phyloP scores from a whole-genome alignment of 2,113 vertebrate species.

The Oenanthe melanoleuca region DNA sequence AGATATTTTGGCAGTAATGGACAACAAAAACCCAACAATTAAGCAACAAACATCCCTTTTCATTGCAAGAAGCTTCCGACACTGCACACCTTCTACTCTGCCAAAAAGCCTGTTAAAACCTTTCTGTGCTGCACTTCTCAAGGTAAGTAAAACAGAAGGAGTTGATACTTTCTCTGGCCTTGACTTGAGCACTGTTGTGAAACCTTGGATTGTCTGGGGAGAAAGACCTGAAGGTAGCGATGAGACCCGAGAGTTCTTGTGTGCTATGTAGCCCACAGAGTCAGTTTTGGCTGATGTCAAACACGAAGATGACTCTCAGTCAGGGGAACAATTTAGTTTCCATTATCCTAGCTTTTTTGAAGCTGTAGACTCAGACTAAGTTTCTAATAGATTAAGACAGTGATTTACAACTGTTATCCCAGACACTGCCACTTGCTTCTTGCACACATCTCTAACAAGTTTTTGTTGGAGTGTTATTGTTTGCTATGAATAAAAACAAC shows the following conservation, averaged over 20 bases:
- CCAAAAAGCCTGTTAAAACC: conserved; percentile 93
- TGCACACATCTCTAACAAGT: background rate
- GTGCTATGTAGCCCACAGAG: background rate
- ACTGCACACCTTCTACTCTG: conserved; percentile 89
- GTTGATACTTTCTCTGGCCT: background rate
- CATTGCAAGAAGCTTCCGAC: conserved; percentile 92
- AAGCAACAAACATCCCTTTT: conserved; percentile 98
- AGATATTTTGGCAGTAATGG: conserved; percentile 94
- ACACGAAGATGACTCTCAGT: background rate
- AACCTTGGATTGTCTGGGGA: background rate
- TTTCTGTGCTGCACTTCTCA: conserved; percentile 92
- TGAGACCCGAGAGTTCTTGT: background rate
- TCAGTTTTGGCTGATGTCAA: background rate
- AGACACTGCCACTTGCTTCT: background rate
- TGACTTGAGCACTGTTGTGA: background rate
- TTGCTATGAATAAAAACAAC: background rate
- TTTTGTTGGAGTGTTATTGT: background rate
- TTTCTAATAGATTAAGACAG: background rate
- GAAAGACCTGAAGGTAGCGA: background rate
- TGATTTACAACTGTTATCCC: background rate
- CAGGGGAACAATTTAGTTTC: background rate
- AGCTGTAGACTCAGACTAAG: background rate
- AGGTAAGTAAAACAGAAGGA: conserved; percentile 88
- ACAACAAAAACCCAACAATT: conserved; percentile 98
- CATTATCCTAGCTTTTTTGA: background rate